Evolutionary conservation across 2,888 invertebrate species (phyloP).

Genomic region (Maniola hyperantus): DNA sequence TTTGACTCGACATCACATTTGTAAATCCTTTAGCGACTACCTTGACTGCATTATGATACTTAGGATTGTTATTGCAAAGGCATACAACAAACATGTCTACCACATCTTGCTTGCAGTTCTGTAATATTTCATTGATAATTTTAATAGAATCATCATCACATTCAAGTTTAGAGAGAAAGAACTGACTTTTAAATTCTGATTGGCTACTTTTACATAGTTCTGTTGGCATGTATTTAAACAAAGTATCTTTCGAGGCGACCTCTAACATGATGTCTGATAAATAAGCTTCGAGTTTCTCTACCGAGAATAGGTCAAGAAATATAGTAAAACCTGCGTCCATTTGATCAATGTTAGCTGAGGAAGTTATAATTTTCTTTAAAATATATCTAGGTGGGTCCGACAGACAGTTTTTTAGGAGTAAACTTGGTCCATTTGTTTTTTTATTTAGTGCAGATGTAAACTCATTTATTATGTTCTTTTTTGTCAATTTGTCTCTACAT

Average conservation of each 20-base stretch:
- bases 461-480: constrained; percentile 63
- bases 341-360: constrained; percentile 53
- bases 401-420: constrained; percentile 58
- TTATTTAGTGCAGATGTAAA: constrained; percentile 60
- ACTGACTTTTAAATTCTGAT: constrained; percentile 58
- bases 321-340: constrained; percentile 61
- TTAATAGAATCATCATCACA: constrained; percentile 46
- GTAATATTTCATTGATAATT: constrained; percentile 50
- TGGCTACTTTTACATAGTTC: constrained; percentile 57
- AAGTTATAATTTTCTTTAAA: constrained; percentile 65
- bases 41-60: constrained; percentile 42
- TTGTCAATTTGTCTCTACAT: constrained; percentile 71
- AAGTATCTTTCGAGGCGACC: constrained; percentile 65
- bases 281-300: constrained; percentile 57
- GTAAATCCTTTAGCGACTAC: constrained; percentile 50
- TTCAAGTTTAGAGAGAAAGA: constrained; percentile 56
- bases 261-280: constrained; percentile 67
- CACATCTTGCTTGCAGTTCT: constrained; percentile 51
- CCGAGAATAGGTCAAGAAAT: constrained; percentile 61
- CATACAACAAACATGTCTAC: constrained; percentile 61
- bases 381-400: constrained; percentile 65
- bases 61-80: constrained; percentile 51
- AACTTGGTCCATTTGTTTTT: constrained; percentile 49
- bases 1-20: constrained; percentile 51
- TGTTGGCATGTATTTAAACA: constrained; percentile 53